Evolutionary conservation across 2,113 vertebrate species (phyloP), one percentile per base, ranked within the genome.

Genomic region (Lophura nycthemera): DNA sequence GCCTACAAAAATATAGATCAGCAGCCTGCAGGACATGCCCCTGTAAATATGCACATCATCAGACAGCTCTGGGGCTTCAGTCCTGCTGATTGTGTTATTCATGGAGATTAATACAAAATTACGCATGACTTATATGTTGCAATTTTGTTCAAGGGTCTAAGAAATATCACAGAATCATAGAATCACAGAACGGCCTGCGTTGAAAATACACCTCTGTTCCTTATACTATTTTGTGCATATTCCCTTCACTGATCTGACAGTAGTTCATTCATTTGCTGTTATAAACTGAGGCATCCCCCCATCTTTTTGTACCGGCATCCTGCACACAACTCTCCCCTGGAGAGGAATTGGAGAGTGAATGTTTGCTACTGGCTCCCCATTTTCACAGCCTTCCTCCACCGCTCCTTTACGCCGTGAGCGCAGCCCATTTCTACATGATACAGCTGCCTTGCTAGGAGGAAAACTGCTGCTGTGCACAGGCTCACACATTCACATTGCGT

Each of bases 381-480:
- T 72, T 87, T 66, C 59, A 16, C 36, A 89, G 38, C 6, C 40
- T 70, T 65, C 50, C 83, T 67, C 75, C 6, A 14, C n/a, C 52
- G 48, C 3, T 11, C 69, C 69, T 80, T 59, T 48, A 13, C 34
- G 69, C 22, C 18, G 2, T 2, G 14, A 60, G 67, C 59, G 65
- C 24, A 4, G 40, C 1, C 14, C 29, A 13, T 67, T 47, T 54
- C 64, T 34, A 2, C 0, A 4, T 60, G 54, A 34, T 32, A 27
- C n/a, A 16, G 82, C 69, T 54, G 81, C 65, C 65, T 86, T 71
- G 48, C 38, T 47, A 64, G 48, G 11, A 52, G 63, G 42, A 79
- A 36, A 61, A 59, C 3, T 3, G 1, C 43, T 59, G 29, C 47
- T 0, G 0, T 3, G 2, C 25, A 3, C 4, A 11, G 21, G 67